A percentile compares a stretch with the other conserved stretches of the same genome.
Evolutionary conservation across 2,888 invertebrate species (phyloP).

Genomic region (Hydropsyche betteni): DNA sequence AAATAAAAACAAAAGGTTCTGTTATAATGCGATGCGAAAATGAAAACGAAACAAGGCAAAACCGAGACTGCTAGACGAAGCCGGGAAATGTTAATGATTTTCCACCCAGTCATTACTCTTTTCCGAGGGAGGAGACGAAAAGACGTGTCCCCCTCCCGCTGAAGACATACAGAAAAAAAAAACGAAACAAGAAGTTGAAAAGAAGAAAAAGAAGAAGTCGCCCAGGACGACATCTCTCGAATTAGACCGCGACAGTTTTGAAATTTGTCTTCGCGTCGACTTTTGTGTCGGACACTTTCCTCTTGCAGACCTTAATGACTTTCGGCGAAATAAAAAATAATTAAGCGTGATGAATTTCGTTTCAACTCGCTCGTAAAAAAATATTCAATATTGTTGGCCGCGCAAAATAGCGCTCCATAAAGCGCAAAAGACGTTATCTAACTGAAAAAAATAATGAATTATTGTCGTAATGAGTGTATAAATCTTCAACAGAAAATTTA

Average conservation of each 20-base stretch:
- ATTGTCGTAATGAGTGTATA: no score
- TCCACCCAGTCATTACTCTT: conserved; percentile 32
- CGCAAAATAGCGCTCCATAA: no score
- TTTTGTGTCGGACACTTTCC: conserved; percentile 20
- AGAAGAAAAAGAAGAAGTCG: conserved; percentile 18
- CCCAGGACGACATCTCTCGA: conserved; percentile 17
- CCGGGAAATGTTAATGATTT: conserved; percentile 26
- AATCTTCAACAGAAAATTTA: no score
- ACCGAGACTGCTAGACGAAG: not conserved
- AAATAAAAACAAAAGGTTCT: conserved; percentile 30
- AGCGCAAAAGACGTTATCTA: no score
- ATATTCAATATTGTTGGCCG: no score
- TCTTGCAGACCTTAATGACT: conserved; percentile 10
- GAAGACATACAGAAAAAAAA: not conserved
- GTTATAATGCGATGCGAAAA: conserved; percentile 29
- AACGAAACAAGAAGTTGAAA: conserved; percentile 4
- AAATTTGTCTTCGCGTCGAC: conserved; percentile 20
- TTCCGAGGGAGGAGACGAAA: conserved; percentile 4
- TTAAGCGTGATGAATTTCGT: no score
- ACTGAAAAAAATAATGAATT: no score
- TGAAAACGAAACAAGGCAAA: conserved; percentile 24
- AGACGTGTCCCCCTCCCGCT: not conserved
- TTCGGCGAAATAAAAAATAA: not conserved
- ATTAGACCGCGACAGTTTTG: conserved; percentile 32
- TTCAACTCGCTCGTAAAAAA: no score